Percentiles rank a stretch among this genome's conserved stretches.
Evolutionary conservation across 1,140 invertebrate species (phyloP).

Genomic region (Solenopsis fugax): DNA sequence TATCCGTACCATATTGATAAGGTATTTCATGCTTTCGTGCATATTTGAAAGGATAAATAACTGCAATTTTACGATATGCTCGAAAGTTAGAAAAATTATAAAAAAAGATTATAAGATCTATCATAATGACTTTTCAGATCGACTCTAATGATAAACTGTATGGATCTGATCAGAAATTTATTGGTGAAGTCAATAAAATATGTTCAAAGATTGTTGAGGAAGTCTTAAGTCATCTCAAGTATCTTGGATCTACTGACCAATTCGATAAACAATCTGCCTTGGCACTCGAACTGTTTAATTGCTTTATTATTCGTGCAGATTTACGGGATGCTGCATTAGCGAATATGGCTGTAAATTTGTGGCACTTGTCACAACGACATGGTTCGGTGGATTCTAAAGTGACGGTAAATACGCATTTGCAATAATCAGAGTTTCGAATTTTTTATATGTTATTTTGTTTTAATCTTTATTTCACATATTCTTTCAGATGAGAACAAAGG

Average conservation of each 20-base stretch:
- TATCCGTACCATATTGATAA: conserved; percentile 94
- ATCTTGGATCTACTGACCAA: conserved; percentile 88
- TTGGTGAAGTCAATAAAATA: conserved; percentile 93
- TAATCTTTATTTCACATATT: not conserved
- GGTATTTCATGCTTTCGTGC: conserved; percentile 85
- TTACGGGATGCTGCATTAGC: conserved; percentile 88
- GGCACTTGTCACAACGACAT: conserved; percentile 91
- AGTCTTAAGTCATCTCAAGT: conserved; percentile 91
- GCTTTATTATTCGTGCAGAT: conserved; percentile 91
- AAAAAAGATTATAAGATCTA: conserved; percentile 2
- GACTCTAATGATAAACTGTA: conserved; percentile 98
- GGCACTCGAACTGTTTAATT: conserved; percentile 91
- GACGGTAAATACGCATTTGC: conserved; percentile 79
- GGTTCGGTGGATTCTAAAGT: conserved; percentile 86
- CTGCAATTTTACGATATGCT: conserved; percentile 16
- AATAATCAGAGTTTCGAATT: not conserved
- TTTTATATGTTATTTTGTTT: not conserved
- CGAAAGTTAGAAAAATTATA: conserved; percentile 4
- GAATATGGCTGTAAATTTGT: conserved; percentile 92
- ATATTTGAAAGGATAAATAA: conserved; percentile 1
- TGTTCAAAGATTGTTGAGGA: conserved; percentile 92
- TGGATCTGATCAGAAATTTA: conserved; percentile 95
- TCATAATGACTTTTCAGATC: conserved; percentile 88
- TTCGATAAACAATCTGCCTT: conserved; percentile 90
- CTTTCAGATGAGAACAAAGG: conserved; percentile 77